Conservation (phyloP, 2,888 invertebrate genomes). For the Nebria brevicollis region DNA sequence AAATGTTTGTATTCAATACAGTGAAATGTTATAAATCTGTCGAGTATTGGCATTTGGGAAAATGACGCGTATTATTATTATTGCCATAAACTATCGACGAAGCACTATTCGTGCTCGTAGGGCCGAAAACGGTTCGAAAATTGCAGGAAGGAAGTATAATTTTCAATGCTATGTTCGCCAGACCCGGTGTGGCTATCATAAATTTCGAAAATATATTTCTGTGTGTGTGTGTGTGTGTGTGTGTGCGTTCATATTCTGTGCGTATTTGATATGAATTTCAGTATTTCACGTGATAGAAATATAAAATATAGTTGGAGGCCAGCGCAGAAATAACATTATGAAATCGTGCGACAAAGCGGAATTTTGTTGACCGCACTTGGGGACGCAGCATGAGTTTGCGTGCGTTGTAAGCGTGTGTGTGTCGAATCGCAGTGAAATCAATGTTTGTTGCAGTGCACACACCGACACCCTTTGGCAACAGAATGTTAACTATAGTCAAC, state of each 20-base stretch:
- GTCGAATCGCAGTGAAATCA: not conserved
- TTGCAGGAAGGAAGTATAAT: conserved; percentile 46
- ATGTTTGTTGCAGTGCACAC: not conserved
- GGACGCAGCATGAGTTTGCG: not conserved
- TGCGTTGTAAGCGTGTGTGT: not conserved
- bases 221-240: conserved; percentile 7
- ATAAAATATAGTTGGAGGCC: conserved; percentile 1
- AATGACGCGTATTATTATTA: not conserved
- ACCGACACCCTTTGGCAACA: not conserved
- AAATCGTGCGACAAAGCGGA: not conserved
- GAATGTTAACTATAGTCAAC: not conserved
- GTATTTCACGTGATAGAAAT: not conserved
- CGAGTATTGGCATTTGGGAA: not conserved
- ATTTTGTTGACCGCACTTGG: not conserved
- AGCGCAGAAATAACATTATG: not conserved
- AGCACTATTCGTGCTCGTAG: not conserved
- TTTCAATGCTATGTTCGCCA: conserved; percentile 22
- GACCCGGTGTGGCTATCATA: conserved; percentile 34
- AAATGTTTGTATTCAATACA: not conserved
- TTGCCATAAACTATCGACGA: not conserved
- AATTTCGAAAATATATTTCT: conserved; percentile 21
- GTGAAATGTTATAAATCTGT: not conserved
- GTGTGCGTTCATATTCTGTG: not conserved
- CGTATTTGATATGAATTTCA: not conserved
- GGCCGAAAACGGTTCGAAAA: conserved; percentile 36